These are phyloP conservation scores for Caenorhabditis becei DNA, from an alignment of 2,888 invertebrate species.

Conservation along the genomic window DNA sequence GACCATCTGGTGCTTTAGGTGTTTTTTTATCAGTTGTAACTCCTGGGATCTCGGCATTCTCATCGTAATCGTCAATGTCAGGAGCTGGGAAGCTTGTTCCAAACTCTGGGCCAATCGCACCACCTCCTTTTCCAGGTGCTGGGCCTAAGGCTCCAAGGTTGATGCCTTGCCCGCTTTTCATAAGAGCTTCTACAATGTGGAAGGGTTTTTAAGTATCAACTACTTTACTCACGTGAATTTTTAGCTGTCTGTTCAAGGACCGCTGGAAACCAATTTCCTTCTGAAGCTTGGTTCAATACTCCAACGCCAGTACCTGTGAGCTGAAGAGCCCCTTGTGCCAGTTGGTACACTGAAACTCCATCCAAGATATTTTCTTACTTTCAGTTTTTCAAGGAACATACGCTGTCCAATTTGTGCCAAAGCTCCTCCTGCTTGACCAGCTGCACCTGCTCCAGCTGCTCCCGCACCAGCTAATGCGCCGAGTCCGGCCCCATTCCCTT, in stretches of 20 bases:
- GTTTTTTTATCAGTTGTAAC: constrained; percentile 42
- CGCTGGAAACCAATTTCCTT: constrained; percentile 79
- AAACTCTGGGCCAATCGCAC: constrained; percentile 66
- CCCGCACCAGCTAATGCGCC: constrained; percentile 72
- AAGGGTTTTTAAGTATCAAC: neutral
- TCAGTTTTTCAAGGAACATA: constrained; percentile 35
- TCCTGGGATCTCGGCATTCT: constrained; percentile 56
- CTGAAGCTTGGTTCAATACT: constrained; percentile 79
- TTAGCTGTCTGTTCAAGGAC: constrained; percentile 74
- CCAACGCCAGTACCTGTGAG: constrained; percentile 79
- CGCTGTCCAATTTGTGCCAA: constrained; percentile 74
- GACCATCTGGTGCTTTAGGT: constrained; percentile 59
- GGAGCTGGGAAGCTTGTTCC: constrained; percentile 72
- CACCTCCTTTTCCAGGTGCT: constrained; percentile 34
- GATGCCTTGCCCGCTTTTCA: constrained; percentile 55
- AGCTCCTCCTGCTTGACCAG: constrained; percentile 74
- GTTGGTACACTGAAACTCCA: constrained; percentile 78
- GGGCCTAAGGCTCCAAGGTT: constrained; percentile 64
- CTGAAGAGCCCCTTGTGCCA: constrained; percentile 79
- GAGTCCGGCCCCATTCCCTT: constrained; percentile 58
- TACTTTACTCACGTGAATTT: constrained; percentile 45
- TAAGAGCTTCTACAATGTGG: constrained; percentile 43
- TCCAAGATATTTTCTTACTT: neutral
- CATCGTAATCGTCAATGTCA: constrained; percentile 67
- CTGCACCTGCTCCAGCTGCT: constrained; percentile 71